phyloP scores from a whole-genome alignment of 2,797 vertebrate genomes.

The Siniperca scherzeri region DNA sequence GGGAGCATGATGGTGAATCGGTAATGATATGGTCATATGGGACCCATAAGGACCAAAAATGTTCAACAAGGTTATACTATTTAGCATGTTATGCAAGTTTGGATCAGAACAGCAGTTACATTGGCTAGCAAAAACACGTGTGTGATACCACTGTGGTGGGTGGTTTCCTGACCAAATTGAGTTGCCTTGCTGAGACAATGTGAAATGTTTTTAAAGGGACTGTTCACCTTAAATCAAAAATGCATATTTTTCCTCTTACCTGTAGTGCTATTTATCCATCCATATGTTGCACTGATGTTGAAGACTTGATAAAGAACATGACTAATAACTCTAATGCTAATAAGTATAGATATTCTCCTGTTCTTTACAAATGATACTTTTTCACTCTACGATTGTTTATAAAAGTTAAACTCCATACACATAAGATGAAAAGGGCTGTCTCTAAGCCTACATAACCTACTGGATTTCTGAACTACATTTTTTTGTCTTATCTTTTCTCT shows the following conservation, averaged over 20 bases:
- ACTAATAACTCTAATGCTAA: background rate
- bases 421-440: background rate
- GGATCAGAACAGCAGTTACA: background rate
- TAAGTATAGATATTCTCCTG: rapidly evolving
- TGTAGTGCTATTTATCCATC: no score
- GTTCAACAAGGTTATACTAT: background rate
- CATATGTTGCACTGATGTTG: background rate
- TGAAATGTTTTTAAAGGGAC: background rate
- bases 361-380: background rate
- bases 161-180: no score
- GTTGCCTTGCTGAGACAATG: background rate
- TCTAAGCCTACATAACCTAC: background rate
- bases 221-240: no score
- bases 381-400: background rate
- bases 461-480: background rate
- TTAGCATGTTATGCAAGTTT: background rate
- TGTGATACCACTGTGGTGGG: background rate
- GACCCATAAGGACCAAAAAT: background rate
- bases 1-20: background rate
- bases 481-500: rapidly evolving
- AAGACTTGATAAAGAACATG: background rate
- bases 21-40: background rate
- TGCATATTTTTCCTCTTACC: no score
- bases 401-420: background rate
- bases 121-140: background rate